Conservation (phyloP, 2,113 vertebrate genomes). For the Fulica atra region DNA sequence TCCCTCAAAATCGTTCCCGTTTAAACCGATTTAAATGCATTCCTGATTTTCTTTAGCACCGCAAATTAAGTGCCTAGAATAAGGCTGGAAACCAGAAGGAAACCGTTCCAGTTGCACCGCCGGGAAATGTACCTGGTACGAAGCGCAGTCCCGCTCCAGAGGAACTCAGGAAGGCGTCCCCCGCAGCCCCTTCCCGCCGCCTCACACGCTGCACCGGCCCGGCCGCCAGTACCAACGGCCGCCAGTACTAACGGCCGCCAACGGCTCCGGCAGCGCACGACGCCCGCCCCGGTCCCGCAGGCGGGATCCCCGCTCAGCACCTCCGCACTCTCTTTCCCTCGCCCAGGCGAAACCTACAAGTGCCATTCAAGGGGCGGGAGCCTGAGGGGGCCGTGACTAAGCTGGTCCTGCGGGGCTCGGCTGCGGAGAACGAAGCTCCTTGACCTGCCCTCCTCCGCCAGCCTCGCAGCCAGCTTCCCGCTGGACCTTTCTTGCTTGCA, state of each 20-base stretch:
- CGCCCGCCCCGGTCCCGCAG: background rate
- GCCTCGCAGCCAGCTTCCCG: background rate
- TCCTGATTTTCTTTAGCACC: background rate
- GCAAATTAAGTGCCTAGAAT: background rate
- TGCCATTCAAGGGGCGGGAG: background rate
- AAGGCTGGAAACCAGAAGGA: background rate
- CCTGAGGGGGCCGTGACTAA: background rate
- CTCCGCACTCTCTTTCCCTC: background rate
- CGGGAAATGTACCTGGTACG: background rate
- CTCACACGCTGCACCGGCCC: background rate
- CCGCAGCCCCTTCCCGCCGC: background rate
- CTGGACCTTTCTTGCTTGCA: background rate
- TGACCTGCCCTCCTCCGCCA: background rate
- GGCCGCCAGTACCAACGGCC: background rate
- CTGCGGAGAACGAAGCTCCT: background rate
- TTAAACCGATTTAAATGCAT: background rate
- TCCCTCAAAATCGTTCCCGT: background rate
- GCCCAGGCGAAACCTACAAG: background rate
- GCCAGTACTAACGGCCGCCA: background rate
- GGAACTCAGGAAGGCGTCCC: background rate
- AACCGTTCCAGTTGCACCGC: background rate
- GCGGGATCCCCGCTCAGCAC: background rate
- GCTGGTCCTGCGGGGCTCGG: background rate
- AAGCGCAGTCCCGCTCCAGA: background rate
- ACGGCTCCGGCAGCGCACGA: background rate